Base-by-base conservation (phyloP, 2,113 vertebrate species). In the Platysternon megacephalum region DNA sequence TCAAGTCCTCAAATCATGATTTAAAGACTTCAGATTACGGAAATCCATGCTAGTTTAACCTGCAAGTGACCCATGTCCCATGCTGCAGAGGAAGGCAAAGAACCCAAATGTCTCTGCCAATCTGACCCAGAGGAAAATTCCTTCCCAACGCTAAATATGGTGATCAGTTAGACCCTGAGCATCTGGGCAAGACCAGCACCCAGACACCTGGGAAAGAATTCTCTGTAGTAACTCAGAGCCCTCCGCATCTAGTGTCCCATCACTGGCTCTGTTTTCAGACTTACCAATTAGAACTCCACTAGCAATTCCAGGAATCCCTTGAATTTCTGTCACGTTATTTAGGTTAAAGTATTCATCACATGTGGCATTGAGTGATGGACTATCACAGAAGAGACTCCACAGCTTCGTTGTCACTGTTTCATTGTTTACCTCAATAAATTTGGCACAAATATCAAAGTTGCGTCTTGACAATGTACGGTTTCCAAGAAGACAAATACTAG, bases 401-500 rank as follows among this genome's bases (percentile, higher is more conserved):
- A 99, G 97, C 10, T 88, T 4, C 0, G 99, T 99, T 35, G 98
- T 97, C 35, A 93, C 95, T 0, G 99, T 99, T 88, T 97, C 4
- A 2, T 99, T 99, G 91, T 93, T 87, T 12, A 91, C 82, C 5
- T 91, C 39, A 10, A 95, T 97, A 2, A 96, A 98, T 97, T 99
- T 99, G 82, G 98, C 97, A 95, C 99, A 99, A 89, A 97, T 79
- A 48, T 99, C 98, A 56, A 99, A 99, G 90, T 80, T 81, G 9
- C 97, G 97, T 89, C 98, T 98, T 49, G 99, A 97, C 65, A 99
- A 91, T 0, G 99, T 99, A n/a, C 99, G 99, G 97, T 99, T 99
- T 89, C 99, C 99, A 86, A 99, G 97, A 74, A 99, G 98, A 95
- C 99, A 99, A 80, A 99, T 98, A 51, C 99, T 99, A 91, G 16